Evolutionary conservation across 2,888 invertebrate genomes (phyloP).

Genomic region (Chloroclystis v-ata): DNA sequence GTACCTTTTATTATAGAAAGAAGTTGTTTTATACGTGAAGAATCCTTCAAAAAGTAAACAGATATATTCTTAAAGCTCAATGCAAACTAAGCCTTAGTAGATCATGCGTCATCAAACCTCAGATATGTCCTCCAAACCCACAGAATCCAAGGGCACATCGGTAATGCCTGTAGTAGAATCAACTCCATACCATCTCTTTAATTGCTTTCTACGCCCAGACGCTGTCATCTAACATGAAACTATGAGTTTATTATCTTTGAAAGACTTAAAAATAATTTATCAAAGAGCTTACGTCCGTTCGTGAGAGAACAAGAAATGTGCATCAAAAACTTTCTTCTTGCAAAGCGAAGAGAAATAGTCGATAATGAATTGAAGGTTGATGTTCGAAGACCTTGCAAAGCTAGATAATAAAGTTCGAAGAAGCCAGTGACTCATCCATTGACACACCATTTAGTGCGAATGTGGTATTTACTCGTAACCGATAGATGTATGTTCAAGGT

Average conservation of each 20-base stretch:
- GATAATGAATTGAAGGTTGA: background rate
- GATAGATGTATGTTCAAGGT: background rate
- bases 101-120: background rate
- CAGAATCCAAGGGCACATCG: background rate
- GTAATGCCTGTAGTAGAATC: background rate
- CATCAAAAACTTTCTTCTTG: background rate
- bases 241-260: conserved; percentile 7
- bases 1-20: too few species aligned
- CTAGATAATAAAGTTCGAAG: background rate
- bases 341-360: background rate
- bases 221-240: conserved; percentile 53
- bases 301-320: background rate
- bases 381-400: background rate
- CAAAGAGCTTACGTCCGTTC: background rate
- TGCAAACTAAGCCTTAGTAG: too few species aligned
- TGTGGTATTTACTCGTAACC: background rate
- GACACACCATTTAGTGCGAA: background rate
- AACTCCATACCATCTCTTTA: conserved; percentile 27
- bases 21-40: too few species aligned
- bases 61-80: too few species aligned
- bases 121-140: background rate
- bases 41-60: too few species aligned
- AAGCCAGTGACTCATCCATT: background rate
- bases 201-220: conserved; percentile 55
- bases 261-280: background rate